A percentile compares a stretch with the other conserved stretches of the same genome.
Evolutionary conservation across 2,113 vertebrate genomes (phyloP).

Genomic region (Upupa epops): DNA sequence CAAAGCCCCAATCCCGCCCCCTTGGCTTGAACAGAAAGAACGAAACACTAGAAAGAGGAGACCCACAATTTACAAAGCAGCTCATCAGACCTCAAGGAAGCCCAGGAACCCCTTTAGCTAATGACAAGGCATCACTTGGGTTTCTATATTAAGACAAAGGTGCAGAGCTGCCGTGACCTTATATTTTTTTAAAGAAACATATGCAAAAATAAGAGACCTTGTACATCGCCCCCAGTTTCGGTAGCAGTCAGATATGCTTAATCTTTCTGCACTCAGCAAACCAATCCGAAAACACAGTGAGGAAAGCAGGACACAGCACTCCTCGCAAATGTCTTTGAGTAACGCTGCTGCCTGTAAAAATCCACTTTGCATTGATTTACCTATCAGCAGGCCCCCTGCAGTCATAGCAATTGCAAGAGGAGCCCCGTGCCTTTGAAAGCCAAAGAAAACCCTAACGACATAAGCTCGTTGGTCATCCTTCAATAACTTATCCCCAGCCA

Average conservation of each 20-base stretch:
- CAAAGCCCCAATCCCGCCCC: background rate
- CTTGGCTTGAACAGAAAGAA: background rate
- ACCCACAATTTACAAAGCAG: background rate
- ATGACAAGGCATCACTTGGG: background rate
- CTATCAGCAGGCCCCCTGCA: conserved; percentile 14
- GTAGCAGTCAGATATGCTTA: background rate
- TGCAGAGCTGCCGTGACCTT: background rate
- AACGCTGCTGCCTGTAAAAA: background rate
- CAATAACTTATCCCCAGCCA: background rate
- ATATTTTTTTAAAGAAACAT: background rate
- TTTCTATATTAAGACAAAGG: background rate
- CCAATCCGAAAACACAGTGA: background rate
- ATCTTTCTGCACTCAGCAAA: background rate
- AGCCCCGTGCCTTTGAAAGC: background rate
- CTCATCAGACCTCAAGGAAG: background rate
- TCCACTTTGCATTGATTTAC: background rate
- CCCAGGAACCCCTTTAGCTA: background rate
- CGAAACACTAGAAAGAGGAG: background rate
- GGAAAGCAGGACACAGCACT: background rate
- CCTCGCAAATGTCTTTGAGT: background rate
- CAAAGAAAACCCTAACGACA: background rate
- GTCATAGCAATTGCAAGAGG: background rate
- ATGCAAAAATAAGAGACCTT: background rate
- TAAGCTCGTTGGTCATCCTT: background rate
- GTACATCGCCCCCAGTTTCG: background rate